Base-by-base conservation (phyloP, 2,113 vertebrate species). In the Nansenia antarctica region DNA sequence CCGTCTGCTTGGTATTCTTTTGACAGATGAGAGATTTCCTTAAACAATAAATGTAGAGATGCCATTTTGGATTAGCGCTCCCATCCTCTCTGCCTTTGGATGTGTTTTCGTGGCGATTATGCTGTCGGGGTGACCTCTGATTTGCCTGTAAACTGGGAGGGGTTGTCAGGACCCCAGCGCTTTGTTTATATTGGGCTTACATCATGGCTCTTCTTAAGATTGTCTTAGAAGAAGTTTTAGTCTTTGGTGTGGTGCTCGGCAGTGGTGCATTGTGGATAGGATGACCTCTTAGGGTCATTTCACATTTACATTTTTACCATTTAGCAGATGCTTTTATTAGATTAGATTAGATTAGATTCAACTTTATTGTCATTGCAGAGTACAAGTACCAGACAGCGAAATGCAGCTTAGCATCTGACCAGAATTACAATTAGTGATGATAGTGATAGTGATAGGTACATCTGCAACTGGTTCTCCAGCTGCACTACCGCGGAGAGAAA, bases 101-200 rank as follows among this genome's bases (percentile, higher is more conserved):
- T 34, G 62, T 24, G 0, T 65, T 20, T 57, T 47, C 60, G 61
- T 54, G 42, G 61, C 68, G 34, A 59, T 76, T 55, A 57, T 7
- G 66, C 47, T 53, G 61, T 35, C 5, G 34, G 18, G 37, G 29
- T 52, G 74, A 77, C 66, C 73, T 85, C 77, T 59, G 62, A 60
- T 65, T 74, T 81, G 80, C 78, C 75, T 79, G 73, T 84, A 85
- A 81, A 85, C 78, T 81, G 52, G 70, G 34, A 14, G 61, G 84
- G 80, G 78, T 82, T 86, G 79, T 85, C 80, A 77, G 81, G 76
- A 81, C 76, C 73, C 68, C 74, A 35, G 70, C 68, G 69, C 68
- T 82, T 63, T 88, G 83, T 88, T 88, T 87, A 87, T 79, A 54
- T 85, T 87, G 81, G 77, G 79, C 18, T 65, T 34, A 82, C 82